Evolutionary conservation across 64 coral and sea anemone genomes (phyloP).

Genomic region (Montipora sp.): DNA sequence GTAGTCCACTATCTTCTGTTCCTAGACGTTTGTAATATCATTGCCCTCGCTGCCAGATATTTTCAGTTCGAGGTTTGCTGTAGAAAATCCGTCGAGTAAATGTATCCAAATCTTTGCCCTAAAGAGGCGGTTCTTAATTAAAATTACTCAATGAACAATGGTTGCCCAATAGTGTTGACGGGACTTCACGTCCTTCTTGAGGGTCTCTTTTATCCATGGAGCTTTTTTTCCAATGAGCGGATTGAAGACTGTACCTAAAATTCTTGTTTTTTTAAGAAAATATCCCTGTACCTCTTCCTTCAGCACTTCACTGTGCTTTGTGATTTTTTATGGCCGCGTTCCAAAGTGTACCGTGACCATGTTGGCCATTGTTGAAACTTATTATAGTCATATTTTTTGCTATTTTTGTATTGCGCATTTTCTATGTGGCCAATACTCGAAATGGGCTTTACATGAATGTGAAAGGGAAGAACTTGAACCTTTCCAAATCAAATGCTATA

Average conservation of each 20-base stretch:
- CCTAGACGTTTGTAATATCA: neutral
- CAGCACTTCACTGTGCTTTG: too few relatives aligned
- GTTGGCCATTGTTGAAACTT: too few relatives aligned
- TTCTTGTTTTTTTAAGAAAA: neutral
- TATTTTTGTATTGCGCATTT: too few relatives aligned
- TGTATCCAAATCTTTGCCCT: neutral
- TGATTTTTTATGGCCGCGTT: too few relatives aligned
- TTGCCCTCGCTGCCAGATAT: neutral
- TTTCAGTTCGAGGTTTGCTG: neutral
- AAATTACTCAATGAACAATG: neutral
- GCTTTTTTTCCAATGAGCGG: neutral
- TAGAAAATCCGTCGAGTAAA: neutral
- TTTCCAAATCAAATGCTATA: too few relatives aligned
- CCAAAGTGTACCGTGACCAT: too few relatives aligned
- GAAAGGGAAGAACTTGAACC: too few relatives aligned
- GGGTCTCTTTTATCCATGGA: neutral
- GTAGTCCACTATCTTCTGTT: too few relatives aligned
- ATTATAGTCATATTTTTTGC: too few relatives aligned
- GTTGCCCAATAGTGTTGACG: neutral
- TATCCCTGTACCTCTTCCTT: neutral
- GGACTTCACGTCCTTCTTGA: neutral
- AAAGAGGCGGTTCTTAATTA: neutral
- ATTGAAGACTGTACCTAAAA: neutral
- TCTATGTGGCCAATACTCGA: too few relatives aligned
- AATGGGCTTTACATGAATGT: too few relatives aligned